A percentile compares a stretch with the other conserved stretches of the same genome.
Evolutionary conservation across 2,797 vertebrate genomes (phyloP).

Genomic region (Nyctalus aviator): DNA sequence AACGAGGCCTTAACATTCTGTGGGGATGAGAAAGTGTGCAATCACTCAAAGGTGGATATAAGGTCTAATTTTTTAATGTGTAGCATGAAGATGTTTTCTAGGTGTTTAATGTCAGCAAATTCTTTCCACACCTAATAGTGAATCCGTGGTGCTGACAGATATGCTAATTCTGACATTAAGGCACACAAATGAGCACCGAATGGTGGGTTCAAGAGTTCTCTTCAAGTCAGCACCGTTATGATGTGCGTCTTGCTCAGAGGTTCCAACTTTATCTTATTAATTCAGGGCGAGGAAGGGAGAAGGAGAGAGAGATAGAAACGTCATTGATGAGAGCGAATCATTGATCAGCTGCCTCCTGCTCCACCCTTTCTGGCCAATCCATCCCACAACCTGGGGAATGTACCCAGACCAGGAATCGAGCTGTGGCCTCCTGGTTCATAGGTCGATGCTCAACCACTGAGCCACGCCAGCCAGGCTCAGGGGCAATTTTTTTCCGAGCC

Average conservation of each 20-base stretch:
- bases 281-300: too few relatives aligned
- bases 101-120: neutral
- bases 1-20: neutral
- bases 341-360: too few relatives aligned
- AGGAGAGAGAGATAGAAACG: too few relatives aligned
- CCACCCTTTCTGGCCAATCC: too few relatives aligned
- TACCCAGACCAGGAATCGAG: too few relatives aligned
- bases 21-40: neutral
- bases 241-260: neutral
- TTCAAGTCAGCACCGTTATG: neutral
- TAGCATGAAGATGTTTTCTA: neutral
- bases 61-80: neutral
- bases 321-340: too few relatives aligned
- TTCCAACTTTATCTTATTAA: neutral
- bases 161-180: neutral
- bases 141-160: neutral
- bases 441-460: too few relatives aligned
- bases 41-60: neutral
- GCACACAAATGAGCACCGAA: neutral
- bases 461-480: too few relatives aligned
- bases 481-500: too few relatives aligned
- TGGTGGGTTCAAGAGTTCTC: neutral
- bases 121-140: neutral
- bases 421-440: too few relatives aligned
- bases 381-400: too few relatives aligned